Base-by-base conservation (phyloP, 2,113 vertebrate species). In the Oreotragus oreotragus region DNA sequence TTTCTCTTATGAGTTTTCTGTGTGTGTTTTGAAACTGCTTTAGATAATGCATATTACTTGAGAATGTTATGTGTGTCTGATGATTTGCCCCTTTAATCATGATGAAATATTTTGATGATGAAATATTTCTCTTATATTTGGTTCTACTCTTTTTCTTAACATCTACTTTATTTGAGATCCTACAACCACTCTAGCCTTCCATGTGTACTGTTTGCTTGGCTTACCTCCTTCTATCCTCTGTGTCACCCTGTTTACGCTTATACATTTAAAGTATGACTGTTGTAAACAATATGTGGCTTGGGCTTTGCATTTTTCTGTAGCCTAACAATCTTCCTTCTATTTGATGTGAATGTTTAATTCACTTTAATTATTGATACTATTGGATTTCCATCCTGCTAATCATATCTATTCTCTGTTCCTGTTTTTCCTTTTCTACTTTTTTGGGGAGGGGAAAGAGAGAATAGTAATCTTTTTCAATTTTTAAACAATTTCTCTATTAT, bases 101-200 rank as follows among this genome's bases (percentile, higher is more conserved):
- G 7, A 45, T 88, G 51, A 66, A 51, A n/a, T 84, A 91, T 70
- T 94, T 97, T 51, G 25, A 90, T 43, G 14, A 49, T 66, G 62
- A 84, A 66, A 39, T 84, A 66, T 58, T 92, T 95, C 13, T 84
- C 55, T 57, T 91, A 30, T 91, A n/a, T 93, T 93, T 88, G 39
- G 6, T 45, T 76, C 73, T 45, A 43, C 39, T 45, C 39, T 80
- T 53, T 84, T 36, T 27, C 47, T 66, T 77, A 93, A 47, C 9
- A 6, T 84, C 43, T 86, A 15, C 14, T 64, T 57, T 95, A 84
- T 45, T 77, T 60, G 27, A 64, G 47, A 79, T 62, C 57, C 57
- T 58, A 62, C 60, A 73, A 45, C 8, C 33, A 70, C 14, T 60
- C 6, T 45, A 73, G 30, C 12, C 21, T 94, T 92, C 66, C 19